Conservation (phyloP, 2,797 vertebrate genomes). For the Helicolenus hilgendorfi region DNA sequence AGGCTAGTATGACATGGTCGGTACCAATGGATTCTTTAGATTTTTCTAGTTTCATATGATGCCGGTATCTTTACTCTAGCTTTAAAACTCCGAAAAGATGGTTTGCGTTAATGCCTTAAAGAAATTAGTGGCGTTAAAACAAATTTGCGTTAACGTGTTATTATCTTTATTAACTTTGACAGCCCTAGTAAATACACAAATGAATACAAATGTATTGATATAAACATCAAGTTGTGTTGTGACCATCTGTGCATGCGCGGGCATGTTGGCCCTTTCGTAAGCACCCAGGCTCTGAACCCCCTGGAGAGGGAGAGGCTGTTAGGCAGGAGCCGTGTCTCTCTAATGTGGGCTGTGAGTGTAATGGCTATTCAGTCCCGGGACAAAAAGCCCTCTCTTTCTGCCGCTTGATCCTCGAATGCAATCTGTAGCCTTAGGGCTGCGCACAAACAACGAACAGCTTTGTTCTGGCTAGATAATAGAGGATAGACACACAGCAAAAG, state of each 20-base stretch:
- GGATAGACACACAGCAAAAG: conserved; percentile 58
- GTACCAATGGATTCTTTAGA: neutral
- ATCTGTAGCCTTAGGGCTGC: conserved; percentile 72
- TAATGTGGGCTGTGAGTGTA: conserved; percentile 74
- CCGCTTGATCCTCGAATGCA: conserved; percentile 77
- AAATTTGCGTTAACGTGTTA: too few species aligned
- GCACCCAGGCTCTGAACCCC: conserved; percentile 48
- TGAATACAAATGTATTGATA: neutral
- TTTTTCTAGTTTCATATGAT: too few species aligned
- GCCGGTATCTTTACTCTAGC: too few species aligned
- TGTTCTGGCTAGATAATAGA: conserved; percentile 73
- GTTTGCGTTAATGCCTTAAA: neutral
- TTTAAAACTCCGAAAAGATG: neutral
- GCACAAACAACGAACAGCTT: conserved; percentile 75
- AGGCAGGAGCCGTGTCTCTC: conserved; percentile 76
- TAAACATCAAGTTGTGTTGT: too few species aligned
- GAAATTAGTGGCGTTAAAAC: too few species aligned
- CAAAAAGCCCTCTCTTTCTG: conserved; percentile 81
- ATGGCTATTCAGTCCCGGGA: conserved; percentile 78
- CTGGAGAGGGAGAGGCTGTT: conserved; percentile 72
- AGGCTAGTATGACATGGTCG: neutral
- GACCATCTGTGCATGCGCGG: neutral
- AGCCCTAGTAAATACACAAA: too few species aligned
- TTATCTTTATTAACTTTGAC: too few species aligned
- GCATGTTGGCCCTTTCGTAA: conserved; percentile 56